Conservation (phyloP, 2,113 vertebrate species). For the Mustela lutreola region DNA sequence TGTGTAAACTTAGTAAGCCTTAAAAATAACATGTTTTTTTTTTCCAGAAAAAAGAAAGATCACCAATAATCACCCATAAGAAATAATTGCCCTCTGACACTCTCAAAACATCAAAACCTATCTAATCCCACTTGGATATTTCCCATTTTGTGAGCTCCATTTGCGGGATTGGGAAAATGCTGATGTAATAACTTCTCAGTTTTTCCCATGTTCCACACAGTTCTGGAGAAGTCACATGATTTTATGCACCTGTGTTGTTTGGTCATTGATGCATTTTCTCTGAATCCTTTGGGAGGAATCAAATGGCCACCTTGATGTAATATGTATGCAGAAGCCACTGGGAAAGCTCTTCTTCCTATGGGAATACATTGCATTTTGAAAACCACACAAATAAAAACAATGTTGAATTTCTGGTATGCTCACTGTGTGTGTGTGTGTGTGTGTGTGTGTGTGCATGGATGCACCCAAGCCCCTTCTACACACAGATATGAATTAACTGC, state of each 20-base stretch:
- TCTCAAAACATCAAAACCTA: neutral
- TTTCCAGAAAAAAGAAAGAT: neutral
- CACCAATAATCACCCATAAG: neutral
- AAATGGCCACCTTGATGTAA: neutral
- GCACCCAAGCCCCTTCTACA: rapidly evolving
- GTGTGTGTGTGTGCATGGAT: neutral
- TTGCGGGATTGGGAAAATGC: neutral
- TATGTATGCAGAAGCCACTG: neutral
- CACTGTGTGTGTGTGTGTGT: neutral
- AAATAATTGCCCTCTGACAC: neutral
- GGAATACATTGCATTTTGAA: neutral
- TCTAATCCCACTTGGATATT: neutral
- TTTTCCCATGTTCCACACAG: neutral
- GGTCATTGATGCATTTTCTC: neutral
- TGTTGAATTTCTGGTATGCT: conserved; percentile 66
- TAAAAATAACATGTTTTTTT: neutral
- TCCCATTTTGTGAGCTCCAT: neutral
- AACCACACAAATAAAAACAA: conserved; percentile 55
- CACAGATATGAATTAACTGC: neutral
- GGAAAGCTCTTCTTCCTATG: neutral
- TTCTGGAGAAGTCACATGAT: neutral
- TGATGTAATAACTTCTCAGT: neutral
- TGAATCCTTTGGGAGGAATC: neutral
- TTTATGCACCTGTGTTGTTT: neutral
- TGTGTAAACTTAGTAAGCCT: neutral